Evolutionary conservation across 2,113 vertebrate genomes (phyloP), one percentile per base, ranked within the genome.

Genomic region (Myrmecophaga tridactyla): DNA sequence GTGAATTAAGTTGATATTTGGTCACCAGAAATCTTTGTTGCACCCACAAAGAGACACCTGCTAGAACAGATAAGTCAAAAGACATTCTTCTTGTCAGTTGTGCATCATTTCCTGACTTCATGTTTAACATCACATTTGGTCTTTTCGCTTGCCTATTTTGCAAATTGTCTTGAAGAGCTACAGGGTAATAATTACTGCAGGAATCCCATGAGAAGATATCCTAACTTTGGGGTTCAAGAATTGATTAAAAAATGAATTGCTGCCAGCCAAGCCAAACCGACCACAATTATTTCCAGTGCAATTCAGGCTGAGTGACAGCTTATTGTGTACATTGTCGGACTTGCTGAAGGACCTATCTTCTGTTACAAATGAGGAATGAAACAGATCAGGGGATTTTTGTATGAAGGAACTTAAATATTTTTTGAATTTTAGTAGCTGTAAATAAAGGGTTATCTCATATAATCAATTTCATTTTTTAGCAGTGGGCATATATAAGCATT

Each of bases 1-100:
- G 97, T 93, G 95, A 98, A 97, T 65, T 92, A 96, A 96, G 95
- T 94, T 98, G 97, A 97, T 86, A 96, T 97, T 98, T 97, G 94
- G 90, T 95, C 92, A 97, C 88, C 95, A 90, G 76, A 95, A 97
- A 96, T 95, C 58, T 73, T 72, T 80, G 39, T 62, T 89, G 84
- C 8, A 87, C 25, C 4, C 3, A 41, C 20, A 39, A 80, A 67
- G 78, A 91, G 89, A 97, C 83, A 72, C 41, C n/a, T 96, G 86
- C 80, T 96, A 60, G 48, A 96, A 97, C 65, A 96, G 93, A 95
- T 93, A 70, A 95, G 77, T 87, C 94, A 72, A 95, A 96, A 96
- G 41, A 46, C 9, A 70, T 92, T 78, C 46, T 97, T 27, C 43
- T 92, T 87, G 94, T 96, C 81, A 96, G 80, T 70, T 97, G 72